Base-by-base conservation (phyloP, 2,797 vertebrate genomes). In the Fundulus diaphanus region DNA sequence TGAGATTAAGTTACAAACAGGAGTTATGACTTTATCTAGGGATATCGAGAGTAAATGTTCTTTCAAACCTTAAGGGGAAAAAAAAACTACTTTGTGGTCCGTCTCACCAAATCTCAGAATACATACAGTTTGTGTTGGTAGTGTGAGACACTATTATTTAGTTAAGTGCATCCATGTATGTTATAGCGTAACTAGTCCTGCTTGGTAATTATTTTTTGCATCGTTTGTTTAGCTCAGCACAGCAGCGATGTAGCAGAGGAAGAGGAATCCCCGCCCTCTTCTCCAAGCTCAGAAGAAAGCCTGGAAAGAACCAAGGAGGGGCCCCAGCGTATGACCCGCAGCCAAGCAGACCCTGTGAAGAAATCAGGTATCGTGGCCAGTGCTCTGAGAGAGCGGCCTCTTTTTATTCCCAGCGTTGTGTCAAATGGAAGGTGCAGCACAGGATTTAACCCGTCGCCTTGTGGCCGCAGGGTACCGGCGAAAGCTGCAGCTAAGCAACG, bases 211-310 rank as follows among this genome's bases (percentile, higher is more conserved):
- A 70, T n/a, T 63, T 51, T 1, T 12, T 42, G 37, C 73, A 7
- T 57, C 68, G 51, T 66, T 73, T 35, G 31, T 88, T 67, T 27
- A 96, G 96, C 96, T 94, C 96, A 96, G 86, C 95, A 96, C 86
- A 96, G 93, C 84, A 91, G 90, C 74, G 91, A 88, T 76, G 95
- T 95, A 87, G 93, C 93, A 82, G 87, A 91, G 61, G 95, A 96
- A 80, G 97, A 97, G 72, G 97, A 97, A 79, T 88, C 84, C 29
- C 95, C 95, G 63, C 93, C 96, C 49, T 97, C 97, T 46, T 96
- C 96, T 24, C 95, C 96, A 0, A 93, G 95, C 89, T 96, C 96
- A 52, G 95, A 90, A 88, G 92, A 83, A 20, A 95, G 94, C 85
- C 92, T 81, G 69, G 87, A 92, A 72, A 92, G 87, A 87, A 91